Percentiles rank a stretch among this genome's conserved stretches.
Conservation (phyloP, 2,888 invertebrate species). For the Apamea crenata region DNA sequence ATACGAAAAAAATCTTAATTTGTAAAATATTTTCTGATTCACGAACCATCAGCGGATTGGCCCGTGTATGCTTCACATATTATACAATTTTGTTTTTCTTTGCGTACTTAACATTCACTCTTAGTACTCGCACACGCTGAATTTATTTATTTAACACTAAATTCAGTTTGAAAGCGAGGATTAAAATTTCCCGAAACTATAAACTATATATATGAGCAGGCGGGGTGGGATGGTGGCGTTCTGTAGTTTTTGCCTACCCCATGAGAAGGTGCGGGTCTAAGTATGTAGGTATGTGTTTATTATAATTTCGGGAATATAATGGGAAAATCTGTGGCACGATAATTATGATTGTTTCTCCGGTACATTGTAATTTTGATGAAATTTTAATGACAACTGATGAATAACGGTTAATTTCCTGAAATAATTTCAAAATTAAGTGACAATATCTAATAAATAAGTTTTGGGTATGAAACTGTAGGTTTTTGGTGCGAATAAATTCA, state of each 20-base stretch:
- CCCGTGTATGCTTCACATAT: not conserved
- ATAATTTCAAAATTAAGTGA: not conserved
- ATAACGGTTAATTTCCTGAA: not conserved
- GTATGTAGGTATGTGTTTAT: not conserved
- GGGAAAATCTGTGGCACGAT: not conserved
- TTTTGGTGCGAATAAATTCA: not conserved
- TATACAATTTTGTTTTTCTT: not conserved
- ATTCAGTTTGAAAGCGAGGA: not conserved
- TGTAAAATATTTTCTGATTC: not conserved
- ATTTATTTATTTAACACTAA: not conserved
- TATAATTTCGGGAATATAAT: not conserved
- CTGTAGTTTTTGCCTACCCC: not conserved
- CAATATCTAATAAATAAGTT: not conserved
- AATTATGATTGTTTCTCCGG: not conserved
- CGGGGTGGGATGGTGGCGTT: not conserved
- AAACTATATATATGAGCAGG: not conserved
- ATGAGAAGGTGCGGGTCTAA: not conserved
- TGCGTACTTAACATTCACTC: not conserved
- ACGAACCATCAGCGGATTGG: not conserved
- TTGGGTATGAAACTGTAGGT: not conserved
- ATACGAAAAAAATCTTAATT: not conserved
- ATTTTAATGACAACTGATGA: conserved; percentile 5
- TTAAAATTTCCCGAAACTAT: not conserved
- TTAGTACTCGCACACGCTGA: too few relatives aligned
- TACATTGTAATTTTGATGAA: not conserved